Evolutionary conservation across 2,113 vertebrate genomes (phyloP).

Genomic region (Onychostoma macrolepis): DNA sequence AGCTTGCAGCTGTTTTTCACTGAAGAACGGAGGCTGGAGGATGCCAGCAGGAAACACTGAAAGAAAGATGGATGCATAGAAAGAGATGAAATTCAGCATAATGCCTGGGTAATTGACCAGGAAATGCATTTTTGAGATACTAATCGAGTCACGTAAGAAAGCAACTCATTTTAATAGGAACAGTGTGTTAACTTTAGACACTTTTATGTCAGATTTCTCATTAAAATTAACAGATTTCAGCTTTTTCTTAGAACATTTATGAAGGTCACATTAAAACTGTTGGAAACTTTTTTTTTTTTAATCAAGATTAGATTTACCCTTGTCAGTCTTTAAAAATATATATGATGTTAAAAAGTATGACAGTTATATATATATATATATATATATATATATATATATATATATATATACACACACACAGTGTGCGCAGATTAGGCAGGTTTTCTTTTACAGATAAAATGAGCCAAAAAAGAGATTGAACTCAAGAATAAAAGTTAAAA

Average conservation of each 20-base stretch:
- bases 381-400: no score
- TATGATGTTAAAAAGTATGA: background rate
- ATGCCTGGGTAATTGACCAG: slow-evolving; percentile 29
- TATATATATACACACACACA: no score
- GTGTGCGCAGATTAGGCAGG: no score
- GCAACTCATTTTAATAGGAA: background rate
- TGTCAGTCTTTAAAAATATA: background rate
- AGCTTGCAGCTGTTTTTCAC: slow-evolving; percentile 91
- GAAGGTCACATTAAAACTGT: background rate
- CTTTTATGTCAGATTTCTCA: background rate
- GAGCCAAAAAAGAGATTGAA: no score
- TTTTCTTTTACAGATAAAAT: no score
- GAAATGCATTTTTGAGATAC: background rate
- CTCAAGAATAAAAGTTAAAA: no score
- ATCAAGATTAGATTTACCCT: background rate
- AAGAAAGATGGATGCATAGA: slow-evolving; percentile 11
- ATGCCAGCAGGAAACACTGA: slow-evolving; percentile 97
- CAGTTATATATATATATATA: background rate
- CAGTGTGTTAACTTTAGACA: background rate
- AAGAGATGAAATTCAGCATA: slow-evolving; percentile 19
- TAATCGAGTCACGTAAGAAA: slow-evolving; percentile 6
- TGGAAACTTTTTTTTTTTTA: no score
- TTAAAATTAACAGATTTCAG: background rate
- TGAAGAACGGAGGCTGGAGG: slow-evolving; percentile 97
- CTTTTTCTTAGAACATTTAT: background rate